Base-by-base conservation (phyloP, 1,140 invertebrate species). In the Drosophila malerkotliana region DNA sequence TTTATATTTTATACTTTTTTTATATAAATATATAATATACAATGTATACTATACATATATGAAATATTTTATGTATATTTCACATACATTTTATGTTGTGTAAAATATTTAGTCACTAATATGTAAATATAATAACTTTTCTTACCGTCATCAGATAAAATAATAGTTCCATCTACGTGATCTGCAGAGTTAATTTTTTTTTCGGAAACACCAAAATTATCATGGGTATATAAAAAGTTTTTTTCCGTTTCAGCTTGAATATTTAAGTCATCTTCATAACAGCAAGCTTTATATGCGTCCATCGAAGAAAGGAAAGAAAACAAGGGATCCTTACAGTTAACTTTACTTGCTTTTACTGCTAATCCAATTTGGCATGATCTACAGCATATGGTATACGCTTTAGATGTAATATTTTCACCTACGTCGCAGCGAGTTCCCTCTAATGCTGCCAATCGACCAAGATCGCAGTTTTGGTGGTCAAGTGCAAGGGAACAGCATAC, bases 331-430 rank as follows among this genome's bases (percentile, higher is more conserved):
- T 55, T 72, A 44, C 91, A 92, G 21, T 87, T 77, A 9, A 84
- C 81, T 32, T 78, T 71, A 45, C 82, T 89, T 0, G 85, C 89
- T 53, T 81, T 90, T 3, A 92, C 83, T 9, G 89, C 85, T 24
- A 92, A 41, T 1, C 91, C 91, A 30, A 92, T 80, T 68, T 92
- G 91, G 44, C 91, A 92, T 0, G 87, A 72, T 6, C 88, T 82
- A 51, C 91, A 92, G 52, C 91, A 92, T 15, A 79, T 56, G 7
- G 72, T 58, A 54, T 77, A 91, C 0, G 74, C 55, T 8, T 57
- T 61, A 4, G 71, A 58, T 0, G 80, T 73, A 0, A 47, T 28
- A 61, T 78, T 79, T n/a, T 30, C 34, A 3, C 12, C 53, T 12
- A 69, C 66, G 30, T 80, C 67, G 4, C 88, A 90, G 0, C 77